Conservation (phyloP, 2,888 invertebrate genomes). For the Frankliniella intonsa region DNA sequence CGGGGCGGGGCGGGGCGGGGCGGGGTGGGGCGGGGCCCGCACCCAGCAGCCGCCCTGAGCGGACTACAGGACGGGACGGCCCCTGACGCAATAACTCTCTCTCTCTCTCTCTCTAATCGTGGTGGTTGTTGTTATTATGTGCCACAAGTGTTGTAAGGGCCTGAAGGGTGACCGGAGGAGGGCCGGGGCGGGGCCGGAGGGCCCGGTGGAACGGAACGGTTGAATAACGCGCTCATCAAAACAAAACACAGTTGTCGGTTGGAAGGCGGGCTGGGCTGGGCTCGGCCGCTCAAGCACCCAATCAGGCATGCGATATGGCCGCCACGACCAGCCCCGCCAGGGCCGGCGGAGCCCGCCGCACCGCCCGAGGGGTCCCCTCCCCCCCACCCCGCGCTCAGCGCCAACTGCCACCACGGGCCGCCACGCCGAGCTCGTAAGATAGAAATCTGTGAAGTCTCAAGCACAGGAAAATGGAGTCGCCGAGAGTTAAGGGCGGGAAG, state of each 20-base stretch:
- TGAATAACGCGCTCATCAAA: not conserved
- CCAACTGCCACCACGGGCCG: too few relatives aligned
- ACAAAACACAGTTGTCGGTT: not conserved
- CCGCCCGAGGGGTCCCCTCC: too few relatives aligned
- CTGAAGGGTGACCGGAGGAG: not conserved
- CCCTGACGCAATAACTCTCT: too few relatives aligned
- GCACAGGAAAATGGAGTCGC: too few relatives aligned
- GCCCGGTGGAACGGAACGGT: not conserved
- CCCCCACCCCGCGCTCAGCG: too few relatives aligned
- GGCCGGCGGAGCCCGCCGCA: too few relatives aligned
- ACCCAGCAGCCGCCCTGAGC: not conserved
- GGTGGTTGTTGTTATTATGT: not conserved
- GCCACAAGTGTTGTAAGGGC: not conserved
- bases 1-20: too few relatives aligned
- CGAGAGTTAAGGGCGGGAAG: too few relatives aligned
- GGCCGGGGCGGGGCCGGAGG: not conserved
- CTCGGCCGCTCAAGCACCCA: not conserved
- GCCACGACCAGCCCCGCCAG: not conserved
- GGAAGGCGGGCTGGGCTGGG: too few relatives aligned
- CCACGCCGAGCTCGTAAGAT: not conserved
- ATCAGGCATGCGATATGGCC: not conserved
- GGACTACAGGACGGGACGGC: not conserved
- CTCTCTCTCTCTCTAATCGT: not conserved
- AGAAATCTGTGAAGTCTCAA: too few relatives aligned
- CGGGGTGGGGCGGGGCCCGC: not conserved